Evolutionary conservation across 2,888 invertebrate species (phyloP).

Genomic region (Agrotis exclamationis): DNA sequence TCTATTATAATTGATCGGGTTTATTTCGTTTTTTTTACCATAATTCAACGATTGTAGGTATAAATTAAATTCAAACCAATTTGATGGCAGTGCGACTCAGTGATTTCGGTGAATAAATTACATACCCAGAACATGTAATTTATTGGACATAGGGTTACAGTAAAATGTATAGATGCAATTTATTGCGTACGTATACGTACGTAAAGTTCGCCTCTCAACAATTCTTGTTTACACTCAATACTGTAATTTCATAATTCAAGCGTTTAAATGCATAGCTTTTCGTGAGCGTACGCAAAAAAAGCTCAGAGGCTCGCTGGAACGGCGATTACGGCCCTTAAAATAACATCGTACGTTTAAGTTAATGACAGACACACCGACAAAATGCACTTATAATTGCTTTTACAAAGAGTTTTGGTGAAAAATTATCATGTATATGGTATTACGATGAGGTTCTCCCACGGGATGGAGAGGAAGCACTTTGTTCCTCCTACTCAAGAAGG

Average conservation of each 20-base stretch:
- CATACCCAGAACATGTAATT: constrained; percentile 36
- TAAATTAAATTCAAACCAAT: constrained; percentile 21
- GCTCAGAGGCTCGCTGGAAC: constrained; percentile 83
- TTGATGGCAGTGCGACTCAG: constrained; percentile 20
- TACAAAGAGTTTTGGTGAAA: constrained; percentile 90
- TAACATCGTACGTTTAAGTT: constrained; percentile 91
- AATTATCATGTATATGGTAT: constrained; percentile 85
- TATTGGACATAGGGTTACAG: constrained; percentile 41
- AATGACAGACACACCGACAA: constrained; percentile 90
- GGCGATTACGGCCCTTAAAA: constrained; percentile 90
- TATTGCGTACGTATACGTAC: constrained; percentile 51
- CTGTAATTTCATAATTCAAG: constrained; percentile 91
- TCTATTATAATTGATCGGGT: constrained; percentile 4
- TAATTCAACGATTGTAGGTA: constrained; percentile 17
- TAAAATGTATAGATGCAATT: constrained; percentile 38
- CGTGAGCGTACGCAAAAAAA: constrained; percentile 86
- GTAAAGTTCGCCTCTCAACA: constrained; percentile 66
- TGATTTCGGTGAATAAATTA: constrained; percentile 43
- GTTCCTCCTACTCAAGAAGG: constrained; percentile 19
- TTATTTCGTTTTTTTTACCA: constrained; percentile 3
- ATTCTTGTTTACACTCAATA: constrained; percentile 87
- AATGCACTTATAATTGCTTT: constrained; percentile 90
- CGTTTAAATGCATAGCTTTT: constrained; percentile 91
- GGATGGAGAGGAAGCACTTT: constrained; percentile 60
- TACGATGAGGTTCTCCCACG: constrained; percentile 80